Percentiles rank a stretch among this genome's conserved stretches.
These are phyloP conservation scores for Eristalinus aeneus DNA, from an alignment of 2,888 invertebrate species.

Conservation along the genomic window DNA sequence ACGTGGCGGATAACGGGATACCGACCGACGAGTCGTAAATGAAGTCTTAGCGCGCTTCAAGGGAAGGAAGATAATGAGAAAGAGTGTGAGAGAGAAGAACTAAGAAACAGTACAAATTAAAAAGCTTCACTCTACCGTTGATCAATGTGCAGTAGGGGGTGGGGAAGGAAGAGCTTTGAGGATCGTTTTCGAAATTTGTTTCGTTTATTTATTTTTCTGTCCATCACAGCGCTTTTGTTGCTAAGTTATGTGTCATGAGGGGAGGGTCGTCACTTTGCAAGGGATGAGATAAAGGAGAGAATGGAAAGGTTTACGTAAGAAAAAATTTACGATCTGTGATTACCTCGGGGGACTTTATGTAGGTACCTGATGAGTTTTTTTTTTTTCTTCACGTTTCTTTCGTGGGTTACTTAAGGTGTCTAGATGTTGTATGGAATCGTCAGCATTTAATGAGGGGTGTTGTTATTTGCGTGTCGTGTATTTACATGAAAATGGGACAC, in stretches of 20 bases:
- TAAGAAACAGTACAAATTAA: neutral
- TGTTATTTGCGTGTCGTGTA: neutral
- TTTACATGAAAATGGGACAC: neutral
- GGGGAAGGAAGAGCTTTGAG: constrained; percentile 40
- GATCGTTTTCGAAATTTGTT: constrained; percentile 32
- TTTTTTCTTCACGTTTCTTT: neutral
- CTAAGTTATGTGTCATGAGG: neutral
- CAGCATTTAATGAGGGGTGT: neutral
- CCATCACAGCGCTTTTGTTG: neutral
- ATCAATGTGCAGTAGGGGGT: neutral
- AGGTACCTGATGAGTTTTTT: neutral
- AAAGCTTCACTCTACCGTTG: neutral
- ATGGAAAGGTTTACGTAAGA: constrained; percentile 31
- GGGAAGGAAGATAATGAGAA: constrained; percentile 11
- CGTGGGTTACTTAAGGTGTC: neutral
- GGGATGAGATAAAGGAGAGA: constrained; percentile 29
- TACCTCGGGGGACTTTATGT: neutral
- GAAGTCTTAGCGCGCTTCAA: neutral
- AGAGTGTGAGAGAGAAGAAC: neutral
- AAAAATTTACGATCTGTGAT: neutral
- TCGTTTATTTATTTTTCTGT: constrained; percentile 4
- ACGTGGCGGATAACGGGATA: constrained; percentile 66
- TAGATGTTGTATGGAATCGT: neutral
- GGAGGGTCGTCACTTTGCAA: neutral
- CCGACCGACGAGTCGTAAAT: constrained; percentile 4